Base-by-base conservation (phyloP, 2,797 vertebrate genomes). In the Diplodus sargus region DNA sequence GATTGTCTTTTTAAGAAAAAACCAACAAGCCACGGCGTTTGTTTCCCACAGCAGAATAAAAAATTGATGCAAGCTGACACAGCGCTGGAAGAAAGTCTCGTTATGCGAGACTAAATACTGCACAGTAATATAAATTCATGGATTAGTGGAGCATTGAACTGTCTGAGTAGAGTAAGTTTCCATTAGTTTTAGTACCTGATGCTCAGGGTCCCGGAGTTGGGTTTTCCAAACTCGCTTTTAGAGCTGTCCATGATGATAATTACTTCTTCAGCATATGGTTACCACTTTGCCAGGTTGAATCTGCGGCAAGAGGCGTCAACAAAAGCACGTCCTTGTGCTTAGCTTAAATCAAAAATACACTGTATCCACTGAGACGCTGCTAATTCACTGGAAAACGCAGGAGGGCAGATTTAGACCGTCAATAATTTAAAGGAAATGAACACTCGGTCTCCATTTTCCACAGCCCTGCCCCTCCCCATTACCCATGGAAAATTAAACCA, bases 401-500 rank as follows among this genome's bases (percentile, higher is more conserved):
- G 6, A 22, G 15, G 3, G 0, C 28, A 18, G n/a, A 56, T 49
- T 62, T 10, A 43, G 57, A 13, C 15, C 22, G 9, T 51, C 8
- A 9, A 48, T 6, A 57, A 47, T 69, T 63, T 59, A 54, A 15
- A 15, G 9, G 56, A 75, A 82, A 67, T 48, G 7, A 42, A 8
- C 20, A 14, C 64, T 5, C 30, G 12, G 23, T 45, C 59, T 16
- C 59, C 42, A 23, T 22, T 65, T 75, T 72, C 30, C 30, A 28
- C 48, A 25, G 6, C 45, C 25, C 43, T 15, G 23, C 30, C 4
- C 58, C 11, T 56, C 10, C 49, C 23, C 45, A 69, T 51, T 47
- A 49, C 14, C 15, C 11, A 16, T 16, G 15, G 43, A 59, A 69
- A 67, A 42, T 70, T 30, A 70, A 86, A 81, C 25, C 71, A 62